Conservation (phyloP, 2,113 vertebrate species). For the Thunnus thynnus region DNA sequence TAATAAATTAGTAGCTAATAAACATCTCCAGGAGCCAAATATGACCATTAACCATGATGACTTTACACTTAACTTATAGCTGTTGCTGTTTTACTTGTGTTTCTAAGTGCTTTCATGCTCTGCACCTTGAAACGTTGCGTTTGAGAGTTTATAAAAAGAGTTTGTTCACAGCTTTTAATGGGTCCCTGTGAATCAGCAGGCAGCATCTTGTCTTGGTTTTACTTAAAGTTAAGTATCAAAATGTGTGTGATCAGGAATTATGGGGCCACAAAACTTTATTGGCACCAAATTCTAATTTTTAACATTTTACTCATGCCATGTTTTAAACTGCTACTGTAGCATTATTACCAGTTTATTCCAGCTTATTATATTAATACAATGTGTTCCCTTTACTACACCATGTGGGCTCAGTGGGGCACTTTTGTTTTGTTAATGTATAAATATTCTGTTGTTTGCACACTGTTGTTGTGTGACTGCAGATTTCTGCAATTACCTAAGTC, state of each 20-base stretch:
- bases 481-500: slow-evolving; percentile 27
- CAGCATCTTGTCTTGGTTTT: not conserved
- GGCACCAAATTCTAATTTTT: slow-evolving; percentile 14
- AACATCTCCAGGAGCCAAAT: not conserved
- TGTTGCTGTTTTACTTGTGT: no score
- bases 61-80: not conserved
- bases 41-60: not conserved
- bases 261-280: slow-evolving; percentile 17
- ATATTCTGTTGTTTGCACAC: slow-evolving; percentile 29
- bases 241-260: slow-evolving; percentile 21
- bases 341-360: slow-evolving; percentile 11
- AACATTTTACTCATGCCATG: not conserved
- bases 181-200: not conserved
- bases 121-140: not conserved
- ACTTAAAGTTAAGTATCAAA: slow-evolving; percentile 14
- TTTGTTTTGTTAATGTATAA: slow-evolving; percentile 43
- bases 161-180: slow-evolving; percentile 15
- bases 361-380: slow-evolving; percentile 20
- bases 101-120: not conserved
- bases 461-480: slow-evolving; percentile 34
- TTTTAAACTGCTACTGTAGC: slow-evolving; percentile 5
- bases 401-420: slow-evolving; percentile 6
- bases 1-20: not conserved
- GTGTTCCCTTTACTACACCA: slow-evolving; percentile 1
- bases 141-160: slow-evolving; percentile 1